These are phyloP conservation scores for Solenodon paradoxus DNA, from an alignment of 2,113 vertebrate genomes.

Conservation along the genomic window DNA sequence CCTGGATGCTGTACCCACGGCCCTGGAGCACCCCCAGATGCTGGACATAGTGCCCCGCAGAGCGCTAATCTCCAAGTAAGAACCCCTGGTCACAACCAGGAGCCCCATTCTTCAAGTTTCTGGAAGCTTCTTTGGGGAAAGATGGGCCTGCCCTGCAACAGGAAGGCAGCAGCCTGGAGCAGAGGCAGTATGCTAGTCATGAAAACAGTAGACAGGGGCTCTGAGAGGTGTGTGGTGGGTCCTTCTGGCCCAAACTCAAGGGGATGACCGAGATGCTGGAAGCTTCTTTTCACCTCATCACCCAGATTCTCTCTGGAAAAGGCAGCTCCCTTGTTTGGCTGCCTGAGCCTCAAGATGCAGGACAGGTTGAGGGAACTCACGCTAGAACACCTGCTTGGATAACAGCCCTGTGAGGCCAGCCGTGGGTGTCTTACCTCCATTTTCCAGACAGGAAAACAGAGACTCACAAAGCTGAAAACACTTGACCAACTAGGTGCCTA, in stretches of 20 bases:
- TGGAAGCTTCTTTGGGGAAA: neutral
- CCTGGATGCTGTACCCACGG: neutral
- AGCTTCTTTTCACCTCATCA: neutral
- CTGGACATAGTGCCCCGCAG: neutral
- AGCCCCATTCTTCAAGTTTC: neutral
- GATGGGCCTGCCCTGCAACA: neutral
- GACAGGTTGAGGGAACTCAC: neutral
- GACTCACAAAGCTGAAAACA: neutral
- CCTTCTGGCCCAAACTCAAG: neutral
- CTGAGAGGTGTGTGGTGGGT: neutral
- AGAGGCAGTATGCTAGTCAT: neutral
- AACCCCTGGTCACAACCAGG: neutral
- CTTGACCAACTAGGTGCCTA: neutral
- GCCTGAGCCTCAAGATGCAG: neutral
- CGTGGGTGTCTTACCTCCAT: neutral
- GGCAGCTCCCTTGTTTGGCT: neutral
- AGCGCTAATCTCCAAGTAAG: no score
- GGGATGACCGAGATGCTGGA: neutral
- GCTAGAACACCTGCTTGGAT: neutral
- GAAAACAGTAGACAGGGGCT: neutral
- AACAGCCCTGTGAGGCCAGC: neutral
- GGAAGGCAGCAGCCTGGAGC: neutral
- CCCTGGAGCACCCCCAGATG: neutral
- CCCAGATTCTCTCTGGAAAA: neutral
- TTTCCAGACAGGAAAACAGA: neutral